A percentile compares a stretch with the other conserved stretches of the same genome.
These are phyloP conservation scores for Microctenopoma steveboyesi DNA, from an alignment of 2,797 vertebrate species.

Conservation along the genomic window DNA sequence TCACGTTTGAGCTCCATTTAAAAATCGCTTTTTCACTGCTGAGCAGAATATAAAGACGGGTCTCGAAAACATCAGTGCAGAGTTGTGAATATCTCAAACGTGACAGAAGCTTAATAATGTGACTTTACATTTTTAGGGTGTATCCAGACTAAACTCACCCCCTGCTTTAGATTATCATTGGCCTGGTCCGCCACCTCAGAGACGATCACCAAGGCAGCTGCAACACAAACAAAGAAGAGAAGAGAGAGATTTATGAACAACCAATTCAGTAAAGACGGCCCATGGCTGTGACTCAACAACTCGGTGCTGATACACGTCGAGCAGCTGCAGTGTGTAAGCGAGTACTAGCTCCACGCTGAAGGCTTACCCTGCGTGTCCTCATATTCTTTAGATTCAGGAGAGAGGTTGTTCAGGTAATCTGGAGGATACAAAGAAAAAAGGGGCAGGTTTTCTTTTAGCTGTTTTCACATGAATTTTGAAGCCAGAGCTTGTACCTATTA, in stretches of 20 bases:
- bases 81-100: slow-evolving; percentile 36
- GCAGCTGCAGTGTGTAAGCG: slow-evolving; percentile 42
- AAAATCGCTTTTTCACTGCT: slow-evolving; percentile 58
- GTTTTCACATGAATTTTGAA: too few species aligned
- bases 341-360: not conserved
- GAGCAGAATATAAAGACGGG: slow-evolving; percentile 30
- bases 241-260: slow-evolving; percentile 40
- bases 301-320: slow-evolving; percentile 5
- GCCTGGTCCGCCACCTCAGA: slow-evolving; percentile 92
- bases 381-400: slow-evolving; percentile 95
- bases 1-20: slow-evolving; percentile 37
- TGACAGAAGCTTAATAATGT: slow-evolving; percentile 33
- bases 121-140: slow-evolving; percentile 27
- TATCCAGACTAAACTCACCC: slow-evolving; percentile 85
- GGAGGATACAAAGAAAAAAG: slow-evolving; percentile 40
- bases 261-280: slow-evolving; percentile 37
- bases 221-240: slow-evolving; percentile 57
- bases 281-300: slow-evolving; percentile 30
- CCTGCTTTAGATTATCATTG: slow-evolving; percentile 93
- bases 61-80: slow-evolving; percentile 17
- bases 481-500: too few species aligned
- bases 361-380: slow-evolving; percentile 93
- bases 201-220: slow-evolving; percentile 91
- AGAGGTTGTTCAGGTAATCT: slow-evolving; percentile 99
- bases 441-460: not conserved